Base-by-base conservation (phyloP, 2,888 invertebrate species). In the Copidosoma aretas region DNA sequence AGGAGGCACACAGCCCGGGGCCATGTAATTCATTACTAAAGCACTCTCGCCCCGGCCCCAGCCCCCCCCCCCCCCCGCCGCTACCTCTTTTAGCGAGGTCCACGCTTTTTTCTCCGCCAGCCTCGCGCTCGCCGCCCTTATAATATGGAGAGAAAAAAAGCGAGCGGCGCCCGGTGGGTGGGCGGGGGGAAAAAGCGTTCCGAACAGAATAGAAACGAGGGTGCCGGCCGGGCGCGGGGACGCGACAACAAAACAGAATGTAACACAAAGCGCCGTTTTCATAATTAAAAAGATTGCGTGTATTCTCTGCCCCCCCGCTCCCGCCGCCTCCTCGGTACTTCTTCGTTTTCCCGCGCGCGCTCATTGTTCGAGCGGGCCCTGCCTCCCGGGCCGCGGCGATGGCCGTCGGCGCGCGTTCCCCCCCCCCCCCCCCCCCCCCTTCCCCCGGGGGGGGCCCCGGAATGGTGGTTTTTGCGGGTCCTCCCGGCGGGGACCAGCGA, bases 271-370 rank as follows among this genome's bases (percentile, higher is more conserved):
- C 81, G 76, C 81, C 82, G 83, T 82, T 83, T 83, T 83, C 81
- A 84, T 83, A 83, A 83, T 83, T 83, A 83, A 83, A 83, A 83
- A 83, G 83, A 83, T 83, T 83, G 83, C 82, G 78, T 80, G 79
- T 81, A 80, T 73, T 74, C 73, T 76, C 74, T 71, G 68, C 67
- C 73, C 70, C 69, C 71, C 73, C 72, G 68, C 68, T 59, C 71
- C 72, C 67, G 67, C 60, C 70, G 64, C 32, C 32, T 24, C 21
- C 46, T 24, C 49, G 32, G 4, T 32, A 8, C 17, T 63, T 60
- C 52, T 64, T 63, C 54, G 58, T 59, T 64, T 69, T 65, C 49
- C 59, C 54, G 25, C 25, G 21, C 54, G 25, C 25, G 21, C 51
- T 39, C 60, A 68, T 68, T 68, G 63, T 68, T 68, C 46, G 59